A percentile compares a stretch with the other conserved stretches of the same genome.
Evolutionary conservation across 2,113 vertebrate species (phyloP).

Genomic region (Malurus melanocephalus): DNA sequence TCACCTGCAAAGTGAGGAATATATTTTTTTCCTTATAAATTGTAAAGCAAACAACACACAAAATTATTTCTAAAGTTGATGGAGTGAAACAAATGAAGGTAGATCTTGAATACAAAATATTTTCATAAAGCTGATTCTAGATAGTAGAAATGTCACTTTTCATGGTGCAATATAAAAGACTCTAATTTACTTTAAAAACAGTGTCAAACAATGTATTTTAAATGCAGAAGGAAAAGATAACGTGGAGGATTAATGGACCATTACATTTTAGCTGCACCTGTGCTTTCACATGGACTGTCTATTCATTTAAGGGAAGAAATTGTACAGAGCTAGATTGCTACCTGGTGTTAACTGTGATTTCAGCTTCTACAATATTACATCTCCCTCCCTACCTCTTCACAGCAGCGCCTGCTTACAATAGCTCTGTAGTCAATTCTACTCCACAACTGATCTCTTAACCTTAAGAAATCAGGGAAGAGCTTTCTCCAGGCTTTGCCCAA

Average conservation of each 20-base stretch:
- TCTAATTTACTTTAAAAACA: neutral
- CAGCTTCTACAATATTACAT: neutral
- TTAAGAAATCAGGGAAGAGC: slow-evolving; percentile 85
- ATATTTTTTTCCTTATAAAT: neutral
- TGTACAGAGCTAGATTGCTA: neutral
- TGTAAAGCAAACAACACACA: neutral
- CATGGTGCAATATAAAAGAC: neutral
- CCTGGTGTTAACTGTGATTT: neutral
- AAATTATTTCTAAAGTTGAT: neutral
- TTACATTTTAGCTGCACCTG: neutral
- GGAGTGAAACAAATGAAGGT: neutral
- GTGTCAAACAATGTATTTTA: neutral
- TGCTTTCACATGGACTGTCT: neutral
- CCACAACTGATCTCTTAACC: slow-evolving; percentile 89
- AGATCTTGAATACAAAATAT: neutral
- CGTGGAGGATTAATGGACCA: neutral
- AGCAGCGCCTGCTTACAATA: slow-evolving; percentile 91
- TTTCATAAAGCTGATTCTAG: neutral
- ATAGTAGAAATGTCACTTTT: neutral
- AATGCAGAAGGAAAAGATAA: neutral
- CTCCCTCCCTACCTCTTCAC: slow-evolving; percentile 86
- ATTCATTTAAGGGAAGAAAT: neutral
- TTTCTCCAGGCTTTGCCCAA: slow-evolving; percentile 91
- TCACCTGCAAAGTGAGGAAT: neutral
- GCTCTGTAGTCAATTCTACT: slow-evolving; percentile 89